A percentile compares a stretch with the other conserved stretches of the same genome.
phyloP scores from a whole-genome alignment of 2,888 invertebrate species.

The Caradrina clavipalpis region DNA sequence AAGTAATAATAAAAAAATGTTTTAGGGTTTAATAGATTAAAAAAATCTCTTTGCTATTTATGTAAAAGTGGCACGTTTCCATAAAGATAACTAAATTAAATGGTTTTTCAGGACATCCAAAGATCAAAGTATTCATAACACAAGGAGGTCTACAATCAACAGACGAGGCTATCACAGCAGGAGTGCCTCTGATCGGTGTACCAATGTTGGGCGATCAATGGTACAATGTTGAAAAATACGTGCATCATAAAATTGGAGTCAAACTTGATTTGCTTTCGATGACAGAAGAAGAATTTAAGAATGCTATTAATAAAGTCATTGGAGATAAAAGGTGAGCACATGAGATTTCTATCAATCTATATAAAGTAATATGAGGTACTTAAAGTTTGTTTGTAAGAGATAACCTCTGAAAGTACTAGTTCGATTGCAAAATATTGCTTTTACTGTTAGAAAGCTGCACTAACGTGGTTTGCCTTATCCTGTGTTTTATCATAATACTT shows the following conservation, averaged over 20 bases:
- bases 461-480: no score
- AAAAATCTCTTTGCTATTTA: no score
- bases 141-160: slow-evolving; percentile 73
- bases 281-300: background rate
- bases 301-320: background rate
- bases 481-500: no score
- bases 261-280: slow-evolving; percentile 12
- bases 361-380: no score
- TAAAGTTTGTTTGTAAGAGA: no score
- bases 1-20: no score
- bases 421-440: no score
- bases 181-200: slow-evolving; percentile 21
- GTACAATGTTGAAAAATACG: slow-evolving; percentile 32
- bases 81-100: background rate
- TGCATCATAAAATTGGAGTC: slow-evolving; percentile 17
- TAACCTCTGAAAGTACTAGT: no score
- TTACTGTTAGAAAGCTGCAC: no score
- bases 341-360: background rate
- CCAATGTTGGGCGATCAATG: slow-evolving; percentile 27
- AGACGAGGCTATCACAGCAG: slow-evolving; percentile 65
- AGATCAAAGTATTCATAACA: slow-evolving; percentile 21
- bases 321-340: slow-evolving; percentile 20
- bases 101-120: slow-evolving; percentile 23
- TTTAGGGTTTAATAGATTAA: no score
- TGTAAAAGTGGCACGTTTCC: no score